These are phyloP conservation scores for Petaurus breviceps DNA, from an alignment of 2,113 vertebrate genomes.

Conservation along the genomic window DNA sequence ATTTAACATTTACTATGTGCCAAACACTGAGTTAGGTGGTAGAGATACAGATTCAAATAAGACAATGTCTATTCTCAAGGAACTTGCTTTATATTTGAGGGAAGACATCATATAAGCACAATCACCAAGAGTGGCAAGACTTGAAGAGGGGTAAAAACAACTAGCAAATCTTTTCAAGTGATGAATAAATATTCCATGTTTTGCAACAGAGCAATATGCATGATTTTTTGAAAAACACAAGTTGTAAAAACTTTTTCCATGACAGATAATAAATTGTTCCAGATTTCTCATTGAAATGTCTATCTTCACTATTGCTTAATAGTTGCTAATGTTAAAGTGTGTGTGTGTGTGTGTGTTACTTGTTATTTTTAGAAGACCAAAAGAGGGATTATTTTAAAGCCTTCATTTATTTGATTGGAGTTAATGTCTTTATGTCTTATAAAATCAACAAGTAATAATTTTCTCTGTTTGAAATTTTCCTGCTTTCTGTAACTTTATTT, in stretches of 20 bases:
- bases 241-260: background rate
- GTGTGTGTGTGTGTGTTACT: conserved; percentile 56
- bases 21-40: too few species aligned
- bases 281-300: conserved; percentile 14
- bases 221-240: conserved; percentile 2
- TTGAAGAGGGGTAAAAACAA: too few species aligned
- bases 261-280: conserved; percentile 50
- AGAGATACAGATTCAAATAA: too few species aligned
- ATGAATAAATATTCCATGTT: background rate
- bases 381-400: conserved; percentile 25
- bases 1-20: too few species aligned
- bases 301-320: conserved; percentile 33
- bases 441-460: conserved; percentile 56
- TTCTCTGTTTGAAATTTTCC: conserved; percentile 40
- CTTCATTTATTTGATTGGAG: background rate
- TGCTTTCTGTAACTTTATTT: conserved; percentile 8
- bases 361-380: conserved; percentile 6
- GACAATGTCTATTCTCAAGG: too few species aligned
- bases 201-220: background rate
- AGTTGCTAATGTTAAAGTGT: conserved; percentile 5
- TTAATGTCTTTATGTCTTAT: conserved; percentile 28
- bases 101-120: too few species aligned
- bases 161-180: background rate
- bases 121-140: too few species aligned
- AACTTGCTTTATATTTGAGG: too few species aligned